A percentile compares a stretch with the other conserved stretches of the same genome.
phyloP scores from a whole-genome alignment of 2,113 vertebrate species.

The Podarcis muralis region DNA sequence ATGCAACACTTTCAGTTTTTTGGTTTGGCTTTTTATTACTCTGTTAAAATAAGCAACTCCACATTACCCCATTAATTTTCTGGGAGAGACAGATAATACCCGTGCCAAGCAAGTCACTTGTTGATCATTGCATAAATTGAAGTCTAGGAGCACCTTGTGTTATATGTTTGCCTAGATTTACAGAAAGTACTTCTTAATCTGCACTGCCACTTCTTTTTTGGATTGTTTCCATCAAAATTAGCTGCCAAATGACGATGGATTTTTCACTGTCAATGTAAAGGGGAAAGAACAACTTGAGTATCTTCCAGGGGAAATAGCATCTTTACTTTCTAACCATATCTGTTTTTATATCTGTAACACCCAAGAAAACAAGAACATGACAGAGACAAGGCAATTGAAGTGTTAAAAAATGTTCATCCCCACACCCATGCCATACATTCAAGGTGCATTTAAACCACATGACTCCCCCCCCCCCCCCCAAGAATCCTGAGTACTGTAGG shows the following conservation, averaged over 20 bases:
- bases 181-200: constrained; percentile 2
- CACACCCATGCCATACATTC: too few species aligned
- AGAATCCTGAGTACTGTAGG: too few species aligned
- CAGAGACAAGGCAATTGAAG: neutral
- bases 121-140: neutral
- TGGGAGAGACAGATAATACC: neutral
- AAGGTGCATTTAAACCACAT: too few species aligned
- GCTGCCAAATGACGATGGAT: neutral
- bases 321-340: neutral
- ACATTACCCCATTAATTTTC: neutral
- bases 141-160: neutral
- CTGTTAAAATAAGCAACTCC: neutral
- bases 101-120: neutral
- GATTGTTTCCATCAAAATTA: constrained; percentile 36
- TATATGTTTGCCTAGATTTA: constrained; percentile 5
- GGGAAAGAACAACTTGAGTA: neutral
- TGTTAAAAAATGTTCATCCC: neutral
- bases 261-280: constrained; percentile 8
- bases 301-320: neutral
- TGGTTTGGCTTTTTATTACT: neutral
- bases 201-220: neutral
- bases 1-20: too few species aligned
- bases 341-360: neutral
- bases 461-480: too few species aligned
- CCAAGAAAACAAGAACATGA: neutral